These are phyloP conservation scores for Poeciliopsis retropinna DNA, from an alignment of 2,113 vertebrate genomes.

Conservation along the genomic window DNA sequence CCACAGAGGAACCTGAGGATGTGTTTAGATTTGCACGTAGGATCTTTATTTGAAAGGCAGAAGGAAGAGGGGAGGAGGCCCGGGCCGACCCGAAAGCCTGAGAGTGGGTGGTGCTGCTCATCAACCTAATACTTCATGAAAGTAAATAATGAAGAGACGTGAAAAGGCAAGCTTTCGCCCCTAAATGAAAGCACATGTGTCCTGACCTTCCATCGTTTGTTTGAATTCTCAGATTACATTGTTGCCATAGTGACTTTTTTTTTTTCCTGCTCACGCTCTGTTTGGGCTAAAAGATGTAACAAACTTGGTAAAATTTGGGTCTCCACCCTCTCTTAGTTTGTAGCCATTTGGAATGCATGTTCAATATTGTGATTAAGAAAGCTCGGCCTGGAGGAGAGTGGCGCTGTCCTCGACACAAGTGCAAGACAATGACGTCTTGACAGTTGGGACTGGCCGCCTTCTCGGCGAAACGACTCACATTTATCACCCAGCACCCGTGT, in stretches of 20 bases:
- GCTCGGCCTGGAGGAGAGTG: slow-evolving; percentile 61
- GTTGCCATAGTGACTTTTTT: slow-evolving; percentile 76
- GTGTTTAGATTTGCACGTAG: slow-evolving; percentile 32
- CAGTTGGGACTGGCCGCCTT: slow-evolving; percentile 56
- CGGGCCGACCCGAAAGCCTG: slow-evolving; percentile 50
- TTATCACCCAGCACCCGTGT: slow-evolving; percentile 31
- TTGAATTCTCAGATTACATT: slow-evolving; percentile 81
- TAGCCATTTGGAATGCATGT: slow-evolving; percentile 78
- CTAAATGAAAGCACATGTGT: slow-evolving; percentile 81
- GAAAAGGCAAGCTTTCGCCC: slow-evolving; percentile 67
- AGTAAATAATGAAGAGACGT: slow-evolving; percentile 80
- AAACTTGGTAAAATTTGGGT: slow-evolving; percentile 82
- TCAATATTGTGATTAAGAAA: slow-evolving; percentile 73
- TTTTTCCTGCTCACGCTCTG: slow-evolving; percentile 54
- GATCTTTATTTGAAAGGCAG: slow-evolving; percentile 40
- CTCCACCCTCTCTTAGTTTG: slow-evolving; percentile 78
- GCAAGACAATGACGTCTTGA: slow-evolving; percentile 72
- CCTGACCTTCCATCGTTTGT: slow-evolving; percentile 80
- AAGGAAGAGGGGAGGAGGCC: slow-evolving; percentile 30
- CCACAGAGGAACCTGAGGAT: slow-evolving; percentile 32
- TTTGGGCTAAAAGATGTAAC: slow-evolving; percentile 79
- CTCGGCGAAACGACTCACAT: slow-evolving; percentile 30
- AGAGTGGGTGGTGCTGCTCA: slow-evolving; percentile 78
- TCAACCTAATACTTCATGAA: slow-evolving; percentile 81
- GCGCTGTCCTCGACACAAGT: slow-evolving; percentile 43